Evolutionary conservation across 2,113 vertebrate genomes (phyloP).

Genomic region (Vombatus ursinus): DNA sequence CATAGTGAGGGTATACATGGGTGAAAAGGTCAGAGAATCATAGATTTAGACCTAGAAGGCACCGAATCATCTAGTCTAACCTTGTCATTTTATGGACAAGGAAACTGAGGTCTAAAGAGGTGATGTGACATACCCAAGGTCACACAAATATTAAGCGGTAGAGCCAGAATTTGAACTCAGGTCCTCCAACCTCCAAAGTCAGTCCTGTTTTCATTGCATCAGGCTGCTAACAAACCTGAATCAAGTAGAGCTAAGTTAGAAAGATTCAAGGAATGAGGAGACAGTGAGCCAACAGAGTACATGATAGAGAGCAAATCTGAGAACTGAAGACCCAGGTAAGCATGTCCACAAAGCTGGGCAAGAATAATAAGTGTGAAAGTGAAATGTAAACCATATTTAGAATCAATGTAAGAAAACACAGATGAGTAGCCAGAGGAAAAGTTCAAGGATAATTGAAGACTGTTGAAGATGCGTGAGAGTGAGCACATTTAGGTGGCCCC

Average conservation of each 20-base stretch:
- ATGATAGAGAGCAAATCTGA: neutral
- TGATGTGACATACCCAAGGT: neutral
- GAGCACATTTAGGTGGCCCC: neutral
- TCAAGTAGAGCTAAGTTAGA: neutral
- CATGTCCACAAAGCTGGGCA: neutral
- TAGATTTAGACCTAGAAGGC: neutral
- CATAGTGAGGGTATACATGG: neutral
- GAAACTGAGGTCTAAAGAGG: neutral
- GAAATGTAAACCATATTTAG: neutral
- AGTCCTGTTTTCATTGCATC: neutral
- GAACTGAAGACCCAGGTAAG: neutral
- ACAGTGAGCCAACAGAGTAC: neutral
- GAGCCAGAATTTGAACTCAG: neutral
- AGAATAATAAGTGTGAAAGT: neutral
- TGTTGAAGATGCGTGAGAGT: neutral
- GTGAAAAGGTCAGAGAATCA: neutral
- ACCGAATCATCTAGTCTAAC: neutral
- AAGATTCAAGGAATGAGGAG: neutral
- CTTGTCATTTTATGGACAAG: neutral
- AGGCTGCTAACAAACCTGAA: neutral
- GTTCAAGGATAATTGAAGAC: neutral
- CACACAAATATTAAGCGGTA: neutral
- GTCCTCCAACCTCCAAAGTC: neutral
- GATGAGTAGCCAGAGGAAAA: neutral
- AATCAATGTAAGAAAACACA: neutral